phyloP scores from a whole-genome alignment of 1,140 invertebrate genomes.

The Procambarus virginalis region DNA sequence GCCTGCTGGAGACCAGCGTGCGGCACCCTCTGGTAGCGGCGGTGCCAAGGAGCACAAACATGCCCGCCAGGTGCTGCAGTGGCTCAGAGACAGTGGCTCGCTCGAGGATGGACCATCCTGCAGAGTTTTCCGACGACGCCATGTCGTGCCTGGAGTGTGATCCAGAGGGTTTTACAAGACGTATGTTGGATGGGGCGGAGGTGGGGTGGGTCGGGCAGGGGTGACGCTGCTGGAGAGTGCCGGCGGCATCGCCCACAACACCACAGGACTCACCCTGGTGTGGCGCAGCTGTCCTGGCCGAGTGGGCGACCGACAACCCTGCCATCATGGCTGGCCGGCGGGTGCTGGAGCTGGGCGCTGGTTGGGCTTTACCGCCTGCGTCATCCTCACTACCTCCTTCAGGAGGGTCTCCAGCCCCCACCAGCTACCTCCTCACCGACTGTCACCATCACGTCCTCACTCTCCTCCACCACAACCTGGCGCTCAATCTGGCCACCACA shows the following conservation, averaged over 20 bases:
- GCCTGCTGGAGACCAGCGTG: conserved; percentile 28
- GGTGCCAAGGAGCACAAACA: conserved; percentile 38
- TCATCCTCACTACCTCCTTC: conserved; percentile 34
- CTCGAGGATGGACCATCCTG: conserved; percentile 35
- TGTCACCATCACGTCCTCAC: conserved; percentile 63
- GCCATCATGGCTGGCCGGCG: conserved; percentile 39
- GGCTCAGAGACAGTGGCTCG: conserved; percentile 49
- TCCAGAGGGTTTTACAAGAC: conserved; percentile 44
- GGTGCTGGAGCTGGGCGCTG: conserved; percentile 67
- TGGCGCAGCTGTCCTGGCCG: conserved; percentile 58
- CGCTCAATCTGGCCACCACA: conserved; percentile 27
- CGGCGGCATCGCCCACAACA: conserved; percentile 56
- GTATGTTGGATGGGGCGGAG: conserved; percentile 31
- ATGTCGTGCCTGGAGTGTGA: not conserved
- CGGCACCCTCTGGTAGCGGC: conserved; percentile 19
- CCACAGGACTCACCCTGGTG: conserved; percentile 67
- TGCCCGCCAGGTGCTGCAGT: conserved; percentile 18
- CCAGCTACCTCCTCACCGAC: conserved; percentile 60
- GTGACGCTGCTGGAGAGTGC: conserved; percentile 66
- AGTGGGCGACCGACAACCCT: conserved; percentile 55
- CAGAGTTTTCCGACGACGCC: not conserved
- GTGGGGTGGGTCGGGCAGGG: not conserved
- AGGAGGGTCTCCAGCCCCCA: not conserved
- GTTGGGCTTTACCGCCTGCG: conserved; percentile 52
- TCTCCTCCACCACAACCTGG: conserved; percentile 64